phyloP scores from a whole-genome alignment of 2,888 invertebrate genomes.

The Phania funesta region DNA sequence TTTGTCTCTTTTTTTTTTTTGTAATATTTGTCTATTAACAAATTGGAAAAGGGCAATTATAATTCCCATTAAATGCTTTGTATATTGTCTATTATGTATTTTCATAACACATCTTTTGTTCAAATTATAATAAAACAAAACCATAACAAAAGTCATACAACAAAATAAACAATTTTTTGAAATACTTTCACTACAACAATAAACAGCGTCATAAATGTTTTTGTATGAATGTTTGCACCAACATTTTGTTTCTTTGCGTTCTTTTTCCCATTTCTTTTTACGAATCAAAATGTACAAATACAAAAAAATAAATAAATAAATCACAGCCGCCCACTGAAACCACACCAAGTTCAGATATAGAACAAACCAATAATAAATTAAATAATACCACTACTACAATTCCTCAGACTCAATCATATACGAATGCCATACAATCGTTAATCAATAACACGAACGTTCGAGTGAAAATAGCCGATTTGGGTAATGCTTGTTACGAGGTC shows the following conservation, averaged over 20 bases:
- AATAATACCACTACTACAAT: slow-evolving; percentile 73
- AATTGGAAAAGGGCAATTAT: not conserved
- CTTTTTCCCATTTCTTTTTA: slow-evolving; percentile 68
- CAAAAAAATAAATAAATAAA: slow-evolving; percentile 30
- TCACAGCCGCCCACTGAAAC: slow-evolving; percentile 65
- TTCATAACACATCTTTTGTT: not conserved
- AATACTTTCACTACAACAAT: slow-evolving; percentile 28
- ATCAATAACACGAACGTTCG: slow-evolving; percentile 82
- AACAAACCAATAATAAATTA: slow-evolving; percentile 66
- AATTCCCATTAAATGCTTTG: not conserved
- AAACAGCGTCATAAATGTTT: slow-evolving; percentile 40
- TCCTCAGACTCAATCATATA: slow-evolving; percentile 78
- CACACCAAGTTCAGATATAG: slow-evolving; percentile 70
- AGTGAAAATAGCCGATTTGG: slow-evolving; percentile 91
- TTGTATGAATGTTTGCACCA: slow-evolving; percentile 68
- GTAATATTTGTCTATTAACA: too few relatives aligned
- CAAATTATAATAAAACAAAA: not conserved
- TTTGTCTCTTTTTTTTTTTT: too few relatives aligned
- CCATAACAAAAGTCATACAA: too few relatives aligned
- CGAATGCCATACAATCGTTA: slow-evolving; percentile 79
- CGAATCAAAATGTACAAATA: slow-evolving; percentile 43
- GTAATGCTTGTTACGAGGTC: slow-evolving; percentile 91
- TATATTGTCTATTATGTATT: slow-evolving; percentile 1
- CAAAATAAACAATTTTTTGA: not conserved
- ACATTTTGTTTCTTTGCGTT: slow-evolving; percentile 68